Evolutionary conservation across 2,797 vertebrate genomes (phyloP), one percentile per base, ranked within the genome.

Genomic region (Argya squamiceps): DNA sequence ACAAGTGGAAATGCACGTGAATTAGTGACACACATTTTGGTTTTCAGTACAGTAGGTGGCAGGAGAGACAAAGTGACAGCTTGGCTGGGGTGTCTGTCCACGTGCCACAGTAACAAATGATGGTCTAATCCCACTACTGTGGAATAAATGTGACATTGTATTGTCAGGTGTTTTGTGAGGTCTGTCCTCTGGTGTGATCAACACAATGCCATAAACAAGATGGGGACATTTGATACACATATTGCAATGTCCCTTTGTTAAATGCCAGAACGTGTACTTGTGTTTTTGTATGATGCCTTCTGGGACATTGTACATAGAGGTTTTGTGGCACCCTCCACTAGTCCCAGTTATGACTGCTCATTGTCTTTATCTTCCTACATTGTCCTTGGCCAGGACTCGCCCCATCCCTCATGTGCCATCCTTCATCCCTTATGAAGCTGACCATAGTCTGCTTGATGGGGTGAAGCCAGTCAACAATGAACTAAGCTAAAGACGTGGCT

Each of bases 11-110:
- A 77, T 2, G 3, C 18, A 36, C 0, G 0, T 4, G 5, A 43
- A 23, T 21, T 39, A 12, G 29, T 49, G 46, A 52, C 46, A 67
- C 39, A 55, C 81, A 67, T 71, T 87, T 85, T 88, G 55, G 74
- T 80, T 94, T 95, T 96, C 84, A 56, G 75, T 91, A 90, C 92
- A 91, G 92, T 62, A 69, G 83, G 47, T 89, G 64, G 63, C 88
- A 71, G 94, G 90, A 88, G 64, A 93, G 84, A 75, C 71, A 68
- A 87, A 41, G 52, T 17, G 80, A 69, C 78, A 85, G 15, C 64
- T 60, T 95, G 62, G n/a, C 68, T 94, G 77, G 80, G 58, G 70
- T 67, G 26, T 23, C 56, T 80, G 62, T 78, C 79, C 85, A 75
- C 5, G 1, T 93, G 60, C 43, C 0, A 0, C 46, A n/a, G 11